These are phyloP conservation scores for Apocheima hispidaria DNA, from an alignment of 2,888 invertebrate genomes.

Conservation along the genomic window DNA sequence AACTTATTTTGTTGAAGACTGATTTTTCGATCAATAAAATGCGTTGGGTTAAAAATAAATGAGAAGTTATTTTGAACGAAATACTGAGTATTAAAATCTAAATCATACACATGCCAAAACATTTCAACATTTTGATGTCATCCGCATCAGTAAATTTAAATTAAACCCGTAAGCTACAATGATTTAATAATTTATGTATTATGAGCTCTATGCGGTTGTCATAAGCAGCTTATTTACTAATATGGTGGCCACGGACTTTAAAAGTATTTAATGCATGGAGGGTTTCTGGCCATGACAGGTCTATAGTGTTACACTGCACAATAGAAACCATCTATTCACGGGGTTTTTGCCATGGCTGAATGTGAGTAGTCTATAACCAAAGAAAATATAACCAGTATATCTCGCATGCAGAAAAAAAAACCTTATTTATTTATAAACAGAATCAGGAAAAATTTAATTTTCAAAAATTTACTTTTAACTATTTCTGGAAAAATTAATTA, in stretches of 20 bases:
- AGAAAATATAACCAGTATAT: too few relatives aligned
- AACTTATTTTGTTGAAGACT: too few relatives aligned
- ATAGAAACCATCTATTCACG: conserved; percentile 20
- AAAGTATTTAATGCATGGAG: conserved; percentile 15
- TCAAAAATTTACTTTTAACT: too few relatives aligned
- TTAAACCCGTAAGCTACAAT: not conserved
- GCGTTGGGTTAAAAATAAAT: too few relatives aligned
- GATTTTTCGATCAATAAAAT: too few relatives aligned
- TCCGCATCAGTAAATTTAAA: conserved; percentile 9
- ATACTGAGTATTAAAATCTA: not conserved
- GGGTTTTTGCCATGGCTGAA: conserved; percentile 36
- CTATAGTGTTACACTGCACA: conserved; percentile 23
- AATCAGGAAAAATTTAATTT: too few relatives aligned
- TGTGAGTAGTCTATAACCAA: not conserved
- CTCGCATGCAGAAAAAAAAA: too few relatives aligned
- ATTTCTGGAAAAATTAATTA: too few relatives aligned
- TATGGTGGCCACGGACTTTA: not conserved
- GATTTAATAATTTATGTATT: conserved; percentile 5
- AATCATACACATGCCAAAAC: not conserved
- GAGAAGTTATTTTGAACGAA: not conserved
- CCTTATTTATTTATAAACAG: too few relatives aligned
- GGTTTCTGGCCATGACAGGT: conserved; percentile 40
- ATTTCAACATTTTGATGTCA: not conserved
- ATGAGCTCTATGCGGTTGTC: conserved; percentile 19
- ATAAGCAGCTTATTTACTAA: conserved; percentile 1